A percentile compares a stretch with the other conserved stretches of the same genome.
Conservation (phyloP, 2,113 vertebrate genomes). For the Bettongia penicillata region DNA sequence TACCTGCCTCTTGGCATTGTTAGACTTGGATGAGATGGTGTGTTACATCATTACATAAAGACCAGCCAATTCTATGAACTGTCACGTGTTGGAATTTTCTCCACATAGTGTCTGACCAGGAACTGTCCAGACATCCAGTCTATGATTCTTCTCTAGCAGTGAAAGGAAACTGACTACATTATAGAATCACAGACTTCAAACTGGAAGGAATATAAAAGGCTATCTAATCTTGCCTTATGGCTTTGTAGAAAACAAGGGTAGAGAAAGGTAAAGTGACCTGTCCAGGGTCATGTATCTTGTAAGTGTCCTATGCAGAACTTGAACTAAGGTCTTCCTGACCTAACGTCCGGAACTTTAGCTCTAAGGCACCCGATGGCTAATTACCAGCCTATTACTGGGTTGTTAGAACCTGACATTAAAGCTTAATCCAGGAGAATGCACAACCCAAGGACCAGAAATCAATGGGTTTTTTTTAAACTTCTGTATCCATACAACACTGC, state of each 20-base stretch:
- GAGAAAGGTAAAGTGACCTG: not conserved
- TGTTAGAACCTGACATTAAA: not conserved
- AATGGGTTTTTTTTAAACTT: not conserved
- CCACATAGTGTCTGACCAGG: not conserved
- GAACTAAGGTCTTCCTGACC: not conserved
- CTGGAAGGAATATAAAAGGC: not conserved
- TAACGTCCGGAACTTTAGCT: not conserved
- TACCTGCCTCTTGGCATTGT: too few species aligned
- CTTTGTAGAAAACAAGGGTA: not conserved
- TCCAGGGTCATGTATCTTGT: not conserved
- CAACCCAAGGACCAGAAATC: not conserved
- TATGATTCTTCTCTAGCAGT: not conserved
- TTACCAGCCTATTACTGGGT: not conserved
- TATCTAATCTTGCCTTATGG: not conserved
- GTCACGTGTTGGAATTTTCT: not conserved
- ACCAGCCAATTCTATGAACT: not conserved
- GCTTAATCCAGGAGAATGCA: not conserved
- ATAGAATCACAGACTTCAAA: not conserved
- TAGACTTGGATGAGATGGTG: not conserved
- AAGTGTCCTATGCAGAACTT: not conserved
- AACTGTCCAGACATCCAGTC: not conserved
- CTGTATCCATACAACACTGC: not conserved
- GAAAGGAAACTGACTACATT: not conserved
- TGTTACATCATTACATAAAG: not conserved
- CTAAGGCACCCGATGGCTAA: not conserved